These are phyloP conservation scores for Mesoclemmys tuberculata DNA, from an alignment of 2,113 vertebrate species.

Conservation along the genomic window DNA sequence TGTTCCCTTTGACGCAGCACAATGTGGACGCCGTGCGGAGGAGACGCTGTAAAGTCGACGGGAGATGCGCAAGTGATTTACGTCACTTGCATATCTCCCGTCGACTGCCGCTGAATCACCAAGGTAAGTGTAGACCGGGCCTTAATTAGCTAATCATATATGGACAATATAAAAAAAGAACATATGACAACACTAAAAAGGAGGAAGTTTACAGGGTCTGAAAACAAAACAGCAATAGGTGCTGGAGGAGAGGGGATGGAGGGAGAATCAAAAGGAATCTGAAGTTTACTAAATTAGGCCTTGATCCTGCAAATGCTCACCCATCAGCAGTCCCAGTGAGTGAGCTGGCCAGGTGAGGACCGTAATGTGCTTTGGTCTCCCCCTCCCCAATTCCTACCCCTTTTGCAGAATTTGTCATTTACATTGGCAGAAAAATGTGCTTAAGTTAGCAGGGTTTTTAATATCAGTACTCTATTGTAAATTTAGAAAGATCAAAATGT, in stretches of 20 bases:
- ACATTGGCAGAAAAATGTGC: slow-evolving; percentile 22
- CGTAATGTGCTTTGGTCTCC: slow-evolving; percentile 63
- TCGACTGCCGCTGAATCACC: too few relatives aligned
- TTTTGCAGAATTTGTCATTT: slow-evolving; percentile 2
- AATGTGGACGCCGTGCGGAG: too few relatives aligned
- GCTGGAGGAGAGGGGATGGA: neutral
- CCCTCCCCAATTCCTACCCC: slow-evolving; percentile 19
- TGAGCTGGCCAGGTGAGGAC: slow-evolving; percentile 39
- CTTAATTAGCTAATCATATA: neutral
- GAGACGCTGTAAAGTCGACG: too few relatives aligned
- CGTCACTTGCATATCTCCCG: too few relatives aligned
- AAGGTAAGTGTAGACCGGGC: too few relatives aligned
- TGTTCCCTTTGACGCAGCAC: too few relatives aligned
- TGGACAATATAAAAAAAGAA: neutral
- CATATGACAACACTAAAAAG: neutral
- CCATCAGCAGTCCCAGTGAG: slow-evolving; percentile 14
- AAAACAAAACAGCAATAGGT: neutral
- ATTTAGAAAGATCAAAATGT: slow-evolving; percentile 72
- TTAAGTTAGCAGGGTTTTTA: slow-evolving; percentile 66
- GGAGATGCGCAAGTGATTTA: too few relatives aligned
- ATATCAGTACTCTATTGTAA: slow-evolving; percentile 68
- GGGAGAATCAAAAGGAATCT: slow-evolving; percentile 34
- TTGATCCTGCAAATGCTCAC: slow-evolving; percentile 41
- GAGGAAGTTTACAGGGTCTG: slow-evolving; percentile 15
- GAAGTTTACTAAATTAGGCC: slow-evolving; percentile 3